phyloP scores from a whole-genome alignment of 2,797 vertebrate genomes.

The Orientallactaga sibirica region DNA sequence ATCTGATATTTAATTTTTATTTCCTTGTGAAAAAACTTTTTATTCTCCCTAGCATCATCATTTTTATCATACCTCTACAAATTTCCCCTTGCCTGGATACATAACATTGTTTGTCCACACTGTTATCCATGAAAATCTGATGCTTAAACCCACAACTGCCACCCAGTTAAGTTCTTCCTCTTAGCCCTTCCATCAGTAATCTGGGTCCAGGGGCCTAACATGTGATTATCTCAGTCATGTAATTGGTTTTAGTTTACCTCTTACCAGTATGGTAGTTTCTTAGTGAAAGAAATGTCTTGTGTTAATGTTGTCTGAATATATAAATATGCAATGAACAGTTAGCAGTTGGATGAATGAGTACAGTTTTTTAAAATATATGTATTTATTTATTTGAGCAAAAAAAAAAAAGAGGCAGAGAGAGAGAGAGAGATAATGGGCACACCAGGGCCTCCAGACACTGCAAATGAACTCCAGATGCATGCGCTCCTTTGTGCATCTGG shows the following conservation, averaged over 20 bases:
- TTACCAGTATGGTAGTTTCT: slow-evolving; percentile 40
- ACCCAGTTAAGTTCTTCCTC: neutral
- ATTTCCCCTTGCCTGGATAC: neutral
- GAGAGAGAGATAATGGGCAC: too few relatives aligned
- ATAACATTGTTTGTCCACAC: neutral
- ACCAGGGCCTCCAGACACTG: too few relatives aligned
- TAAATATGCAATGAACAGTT: slow-evolving; percentile 33
- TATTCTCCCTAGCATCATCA: neutral
- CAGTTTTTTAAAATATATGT: neutral
- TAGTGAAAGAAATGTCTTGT: neutral
- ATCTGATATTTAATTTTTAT: neutral
- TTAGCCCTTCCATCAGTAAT: neutral
- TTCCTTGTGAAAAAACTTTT: neutral
- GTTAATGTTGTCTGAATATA: neutral
- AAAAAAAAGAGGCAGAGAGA: too few relatives aligned
- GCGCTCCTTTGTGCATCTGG: too few relatives aligned
- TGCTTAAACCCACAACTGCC: neutral
- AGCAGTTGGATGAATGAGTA: slow-evolving; percentile 25
- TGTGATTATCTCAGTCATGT: slow-evolving; percentile 44
- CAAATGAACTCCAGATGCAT: too few relatives aligned
- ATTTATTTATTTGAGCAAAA: too few relatives aligned
- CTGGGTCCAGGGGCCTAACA: neutral
- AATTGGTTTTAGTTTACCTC: slow-evolving; percentile 15
- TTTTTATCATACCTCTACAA: slow-evolving; percentile 2
- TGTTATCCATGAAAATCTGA: neutral